Percentiles rank a stretch among this genome's conserved stretches.
Conservation (phyloP, 2,888 invertebrate genomes). For the Epinotia ramella region DNA sequence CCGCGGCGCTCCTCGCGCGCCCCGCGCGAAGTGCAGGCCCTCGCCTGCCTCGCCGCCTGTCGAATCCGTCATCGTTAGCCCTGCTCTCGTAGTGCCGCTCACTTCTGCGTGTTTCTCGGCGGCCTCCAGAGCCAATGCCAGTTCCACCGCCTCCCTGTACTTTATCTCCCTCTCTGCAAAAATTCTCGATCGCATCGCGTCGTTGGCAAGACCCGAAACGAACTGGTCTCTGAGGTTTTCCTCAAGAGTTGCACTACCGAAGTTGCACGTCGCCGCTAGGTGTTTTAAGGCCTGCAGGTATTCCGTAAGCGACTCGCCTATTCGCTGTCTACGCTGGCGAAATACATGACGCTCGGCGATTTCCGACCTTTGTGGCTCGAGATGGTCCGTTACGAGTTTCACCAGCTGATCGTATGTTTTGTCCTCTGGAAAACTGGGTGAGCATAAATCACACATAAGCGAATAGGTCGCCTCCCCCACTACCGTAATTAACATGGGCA, state of each 20-base stretch:
- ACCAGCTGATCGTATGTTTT: no score
- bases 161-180: conserved; percentile 49
- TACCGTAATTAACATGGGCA: conserved; percentile 15
- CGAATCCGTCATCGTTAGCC: conserved; percentile 29
- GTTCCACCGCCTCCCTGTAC: conserved; percentile 49
- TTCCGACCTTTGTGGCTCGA: neutral
- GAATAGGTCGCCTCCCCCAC: conserved; percentile 2
- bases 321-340: neutral
- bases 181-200: conserved; percentile 49
- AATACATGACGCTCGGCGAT: neutral
- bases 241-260: neutral
- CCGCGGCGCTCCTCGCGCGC: conserved; percentile 25
- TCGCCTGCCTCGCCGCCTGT: conserved; percentile 31
- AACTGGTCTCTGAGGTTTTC: conserved; percentile 30
- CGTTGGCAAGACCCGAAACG: conserved; percentile 38
- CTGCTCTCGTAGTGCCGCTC: conserved; percentile 39
- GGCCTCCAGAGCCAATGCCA: conserved; percentile 51
- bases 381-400: neutral
- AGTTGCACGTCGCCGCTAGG: neutral
- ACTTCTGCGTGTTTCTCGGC: conserved; percentile 51
- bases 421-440: no score
- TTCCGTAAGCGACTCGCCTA: neutral
- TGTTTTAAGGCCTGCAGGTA: neutral
- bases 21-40: conserved; percentile 32
- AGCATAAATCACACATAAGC: no score